Percentiles rank a stretch among this genome's conserved stretches.
Conservation (phyloP, 2,797 vertebrate species). For the Sitta carolinensis region DNA sequence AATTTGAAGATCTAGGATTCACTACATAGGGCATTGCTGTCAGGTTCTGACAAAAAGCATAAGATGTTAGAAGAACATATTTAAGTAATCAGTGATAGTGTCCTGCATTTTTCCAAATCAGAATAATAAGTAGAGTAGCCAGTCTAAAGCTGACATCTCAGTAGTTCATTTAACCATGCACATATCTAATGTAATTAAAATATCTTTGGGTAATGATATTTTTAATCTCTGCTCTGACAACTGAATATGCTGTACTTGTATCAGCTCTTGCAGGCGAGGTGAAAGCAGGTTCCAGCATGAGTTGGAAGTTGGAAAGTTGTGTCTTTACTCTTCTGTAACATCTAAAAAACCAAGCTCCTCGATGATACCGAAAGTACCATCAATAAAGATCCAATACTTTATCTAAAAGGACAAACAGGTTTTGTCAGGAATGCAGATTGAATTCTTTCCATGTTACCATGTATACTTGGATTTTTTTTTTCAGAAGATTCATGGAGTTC, state of each 20-base stretch:
- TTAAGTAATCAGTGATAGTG: neutral
- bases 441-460: neutral
- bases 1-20: neutral
- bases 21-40: neutral
- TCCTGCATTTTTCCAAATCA: neutral
- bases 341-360: neutral
- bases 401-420: neutral
- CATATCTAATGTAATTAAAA: neutral
- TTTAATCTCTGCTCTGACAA: neutral
- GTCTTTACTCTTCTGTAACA: neutral
- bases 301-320: neutral
- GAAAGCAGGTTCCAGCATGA: neutral
- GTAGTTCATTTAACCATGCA: neutral
- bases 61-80: neutral
- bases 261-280: neutral
- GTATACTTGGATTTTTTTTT: neutral
- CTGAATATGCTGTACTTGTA: fast-evolving
- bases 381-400: neutral
- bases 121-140: neutral
- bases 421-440: neutral
- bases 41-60: neutral
- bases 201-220: neutral
- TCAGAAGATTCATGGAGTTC: neutral
- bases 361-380: neutral
- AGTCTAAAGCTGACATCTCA: neutral